phyloP scores from a whole-genome alignment of 2,797 vertebrate genomes.

The Antrozous pallidus region DNA sequence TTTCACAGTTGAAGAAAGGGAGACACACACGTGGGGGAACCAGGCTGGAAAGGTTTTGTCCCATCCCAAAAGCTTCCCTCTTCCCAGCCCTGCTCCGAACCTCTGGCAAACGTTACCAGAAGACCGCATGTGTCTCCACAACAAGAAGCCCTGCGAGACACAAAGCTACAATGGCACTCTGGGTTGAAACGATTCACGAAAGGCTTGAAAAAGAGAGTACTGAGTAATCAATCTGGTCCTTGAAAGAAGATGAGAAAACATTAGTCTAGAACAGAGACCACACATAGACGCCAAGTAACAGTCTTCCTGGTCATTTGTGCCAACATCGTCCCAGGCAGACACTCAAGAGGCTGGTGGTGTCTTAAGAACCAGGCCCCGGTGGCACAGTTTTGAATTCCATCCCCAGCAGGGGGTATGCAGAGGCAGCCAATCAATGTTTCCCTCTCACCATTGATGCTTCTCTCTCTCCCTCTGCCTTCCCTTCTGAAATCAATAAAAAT shows the following conservation, averaged over 20 bases:
- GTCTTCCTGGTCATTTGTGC: background rate
- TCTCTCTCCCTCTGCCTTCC: too few relatives aligned
- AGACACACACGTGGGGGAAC: background rate
- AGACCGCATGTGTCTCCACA: background rate
- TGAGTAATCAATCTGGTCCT: conserved; percentile 26
- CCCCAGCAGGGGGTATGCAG: too few relatives aligned
- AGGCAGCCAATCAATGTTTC: too few relatives aligned
- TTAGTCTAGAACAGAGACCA: background rate
- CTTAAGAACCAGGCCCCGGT: too few relatives aligned
- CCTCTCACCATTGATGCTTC: too few relatives aligned
- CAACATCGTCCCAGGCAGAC: background rate
- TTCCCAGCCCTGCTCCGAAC: background rate
- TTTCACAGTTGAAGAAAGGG: conserved; percentile 43
- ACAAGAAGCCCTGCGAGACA: background rate
- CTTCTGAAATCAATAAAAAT: too few relatives aligned
- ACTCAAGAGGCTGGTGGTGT: background rate
- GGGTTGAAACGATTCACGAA: background rate
- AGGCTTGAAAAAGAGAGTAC: background rate
- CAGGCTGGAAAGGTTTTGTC: conserved; percentile 6
- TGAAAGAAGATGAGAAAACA: conserved; percentile 16
- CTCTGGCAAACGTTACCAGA: background rate
- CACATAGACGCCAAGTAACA: background rate
- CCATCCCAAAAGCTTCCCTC: conserved; percentile 29
- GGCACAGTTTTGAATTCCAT: too few relatives aligned
- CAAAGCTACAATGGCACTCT: background rate